phyloP scores from a whole-genome alignment of 1,140 invertebrate species.

The Drosophila persimilis region DNA sequence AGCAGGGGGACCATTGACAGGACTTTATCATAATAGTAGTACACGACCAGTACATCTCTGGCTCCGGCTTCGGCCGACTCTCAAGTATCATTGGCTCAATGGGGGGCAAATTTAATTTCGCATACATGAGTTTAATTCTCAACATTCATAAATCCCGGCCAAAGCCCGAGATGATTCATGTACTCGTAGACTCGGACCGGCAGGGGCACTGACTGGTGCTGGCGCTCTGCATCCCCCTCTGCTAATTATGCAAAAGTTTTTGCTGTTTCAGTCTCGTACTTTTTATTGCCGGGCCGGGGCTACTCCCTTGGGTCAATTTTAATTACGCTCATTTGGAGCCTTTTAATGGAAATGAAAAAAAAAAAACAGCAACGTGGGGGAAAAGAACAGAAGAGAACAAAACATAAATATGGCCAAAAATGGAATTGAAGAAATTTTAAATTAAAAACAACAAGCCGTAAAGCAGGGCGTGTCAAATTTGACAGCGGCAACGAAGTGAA shows the following conservation, averaged over 20 bases:
- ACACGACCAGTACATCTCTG: neutral
- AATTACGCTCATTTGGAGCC: constrained; percentile 74
- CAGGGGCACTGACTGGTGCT: neutral
- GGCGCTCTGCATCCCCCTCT: constrained; percentile 6
- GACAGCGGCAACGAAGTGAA: constrained; percentile 79
- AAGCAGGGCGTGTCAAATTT: constrained; percentile 72
- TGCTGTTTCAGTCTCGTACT: constrained; percentile 26
- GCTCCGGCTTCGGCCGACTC: neutral
- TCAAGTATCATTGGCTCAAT: constrained; percentile 56
- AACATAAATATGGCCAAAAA: constrained; percentile 39
- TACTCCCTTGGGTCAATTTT: constrained; percentile 77
- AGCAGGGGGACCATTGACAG: constrained; percentile 18
- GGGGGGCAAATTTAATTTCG: constrained; percentile 52
- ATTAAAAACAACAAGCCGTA: constrained; percentile 61
- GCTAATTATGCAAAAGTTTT: constrained; percentile 66
- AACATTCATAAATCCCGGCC: constrained; percentile 51
- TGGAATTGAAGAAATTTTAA: constrained; percentile 47
- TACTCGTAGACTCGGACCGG: constrained; percentile 3
- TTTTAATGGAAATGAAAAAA: constrained; percentile 60
- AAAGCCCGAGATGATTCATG: constrained; percentile 49
- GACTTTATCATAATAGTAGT: constrained; percentile 21
- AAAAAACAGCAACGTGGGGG: constrained; percentile 14
- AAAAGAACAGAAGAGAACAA: constrained; percentile 8
- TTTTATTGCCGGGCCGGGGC: constrained; percentile 41
- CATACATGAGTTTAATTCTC: constrained; percentile 61